phyloP scores from a whole-genome alignment of 2,113 vertebrate species.

The zebrafish (Danio rerio) region GRCz12tu NC_133193.1:26174501-26175000 shows the following conservation, averaged over 20 bases:
- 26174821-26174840: neutral
- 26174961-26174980: conserved; percentile 65
- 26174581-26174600: conserved; percentile 26
- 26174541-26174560: conserved; percentile 35
- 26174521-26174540: conserved; percentile 26
- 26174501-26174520: conserved; percentile 26
- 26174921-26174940: conserved; percentile 43
- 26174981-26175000: conserved; percentile 65
- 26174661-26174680: conserved; percentile 51
- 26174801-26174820: neutral
- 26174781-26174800: neutral
- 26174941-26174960: conserved; percentile 61
- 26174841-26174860: neutral
- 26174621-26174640: conserved; percentile 31
- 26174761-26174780: neutral
- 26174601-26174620: conserved; percentile 44
- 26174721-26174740: neutral
- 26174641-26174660: conserved; percentile 31
- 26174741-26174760: conserved; percentile 13
- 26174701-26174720: conserved; percentile 36
- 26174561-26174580: conserved; percentile 26
- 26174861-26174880: conserved; percentile 30
- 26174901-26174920: conserved; percentile 18
- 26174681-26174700: conserved; percentile 7
- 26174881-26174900: conserved; percentile 1